phyloP scores from a whole-genome alignment of 2,797 vertebrate species.

The Sphaeramia orbicularis region DNA sequence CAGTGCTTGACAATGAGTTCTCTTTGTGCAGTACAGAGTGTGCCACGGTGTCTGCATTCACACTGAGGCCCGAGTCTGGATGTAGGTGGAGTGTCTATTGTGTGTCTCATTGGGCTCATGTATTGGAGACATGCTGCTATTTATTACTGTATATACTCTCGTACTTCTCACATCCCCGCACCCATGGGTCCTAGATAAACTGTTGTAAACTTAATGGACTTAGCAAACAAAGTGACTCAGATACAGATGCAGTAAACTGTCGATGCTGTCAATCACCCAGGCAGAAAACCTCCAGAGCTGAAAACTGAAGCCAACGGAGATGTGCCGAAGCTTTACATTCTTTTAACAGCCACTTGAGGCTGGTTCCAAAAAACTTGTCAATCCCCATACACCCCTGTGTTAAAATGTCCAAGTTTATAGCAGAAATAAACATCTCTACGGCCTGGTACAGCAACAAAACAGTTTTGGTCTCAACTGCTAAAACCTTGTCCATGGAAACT shows the following conservation, averaged over 20 bases:
- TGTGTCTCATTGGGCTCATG: constrained; percentile 40
- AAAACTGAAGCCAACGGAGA: too few relatives aligned
- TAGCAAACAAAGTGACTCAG: constrained; percentile 20
- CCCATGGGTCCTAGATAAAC: constrained; percentile 7
- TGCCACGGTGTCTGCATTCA: constrained; percentile 54
- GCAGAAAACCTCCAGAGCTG: too few relatives aligned
- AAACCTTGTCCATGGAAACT: too few relatives aligned
- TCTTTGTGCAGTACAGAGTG: constrained; percentile 49
- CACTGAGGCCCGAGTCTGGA: constrained; percentile 44
- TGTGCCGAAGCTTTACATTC: too few relatives aligned
- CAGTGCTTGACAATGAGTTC: constrained; percentile 61
- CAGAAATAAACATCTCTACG: too few relatives aligned
- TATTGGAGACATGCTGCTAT: constrained; percentile 39
- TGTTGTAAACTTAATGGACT: constrained; percentile 22
- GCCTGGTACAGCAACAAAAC: too few relatives aligned
- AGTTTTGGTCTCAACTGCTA: too few relatives aligned
- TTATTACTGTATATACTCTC: constrained; percentile 34
- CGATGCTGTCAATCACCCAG: constrained; percentile 1
- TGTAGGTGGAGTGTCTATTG: constrained; percentile 62
- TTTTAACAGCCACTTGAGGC: too few relatives aligned
- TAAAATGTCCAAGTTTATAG: too few relatives aligned
- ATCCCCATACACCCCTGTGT: too few relatives aligned
- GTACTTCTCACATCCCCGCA: constrained; percentile 16
- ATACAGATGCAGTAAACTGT: neutral
- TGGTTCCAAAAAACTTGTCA: too few relatives aligned